A percentile compares a stretch with the other conserved stretches of the same genome.
Conservation (phyloP, 2,888 invertebrate genomes). For the Caenorhabditis imperialis region DNA sequence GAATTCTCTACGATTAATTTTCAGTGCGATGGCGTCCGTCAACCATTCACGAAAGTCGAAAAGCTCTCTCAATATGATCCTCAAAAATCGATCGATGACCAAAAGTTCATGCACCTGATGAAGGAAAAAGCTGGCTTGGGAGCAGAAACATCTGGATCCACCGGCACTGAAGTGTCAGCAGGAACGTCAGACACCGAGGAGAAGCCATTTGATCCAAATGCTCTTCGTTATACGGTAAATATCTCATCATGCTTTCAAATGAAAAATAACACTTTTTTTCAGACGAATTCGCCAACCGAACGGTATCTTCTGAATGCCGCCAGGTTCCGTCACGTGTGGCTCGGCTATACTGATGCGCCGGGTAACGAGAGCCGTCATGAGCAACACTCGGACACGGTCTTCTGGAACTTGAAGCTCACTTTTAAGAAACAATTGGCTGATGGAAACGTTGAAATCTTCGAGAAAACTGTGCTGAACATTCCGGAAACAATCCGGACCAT, state of each 20-base stretch:
- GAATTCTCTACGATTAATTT: constrained; percentile 1
- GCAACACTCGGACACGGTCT: constrained; percentile 74
- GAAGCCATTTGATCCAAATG: constrained; percentile 24
- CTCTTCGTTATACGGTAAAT: constrained; percentile 32
- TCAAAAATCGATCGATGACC: constrained; percentile 63
- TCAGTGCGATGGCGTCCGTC: constrained; percentile 72
- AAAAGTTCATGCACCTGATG: constrained; percentile 59
- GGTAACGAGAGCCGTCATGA: constrained; percentile 67
- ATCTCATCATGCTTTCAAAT: neutral
- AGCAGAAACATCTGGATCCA: constrained; percentile 11
- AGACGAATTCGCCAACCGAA: constrained; percentile 56
- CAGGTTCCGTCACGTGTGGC: constrained; percentile 52
- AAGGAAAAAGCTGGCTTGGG: constrained; percentile 48
- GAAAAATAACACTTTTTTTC: constrained; percentile 5
- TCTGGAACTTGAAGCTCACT: constrained; percentile 71
- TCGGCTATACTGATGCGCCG: constrained; percentile 47
- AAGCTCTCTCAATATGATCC: constrained; percentile 60
- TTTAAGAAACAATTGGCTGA: constrained; percentile 58
- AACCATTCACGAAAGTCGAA: constrained; percentile 58
- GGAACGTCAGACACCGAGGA: constrained; percentile 26
- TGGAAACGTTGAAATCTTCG: constrained; percentile 50
- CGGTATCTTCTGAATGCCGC: constrained; percentile 58
- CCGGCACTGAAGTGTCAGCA: constrained; percentile 3
- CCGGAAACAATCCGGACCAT: constrained; percentile 73
- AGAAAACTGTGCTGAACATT: constrained; percentile 68